phyloP scores from a whole-genome alignment of 2,888 invertebrate species.

The Encarsia formosa region DNA sequence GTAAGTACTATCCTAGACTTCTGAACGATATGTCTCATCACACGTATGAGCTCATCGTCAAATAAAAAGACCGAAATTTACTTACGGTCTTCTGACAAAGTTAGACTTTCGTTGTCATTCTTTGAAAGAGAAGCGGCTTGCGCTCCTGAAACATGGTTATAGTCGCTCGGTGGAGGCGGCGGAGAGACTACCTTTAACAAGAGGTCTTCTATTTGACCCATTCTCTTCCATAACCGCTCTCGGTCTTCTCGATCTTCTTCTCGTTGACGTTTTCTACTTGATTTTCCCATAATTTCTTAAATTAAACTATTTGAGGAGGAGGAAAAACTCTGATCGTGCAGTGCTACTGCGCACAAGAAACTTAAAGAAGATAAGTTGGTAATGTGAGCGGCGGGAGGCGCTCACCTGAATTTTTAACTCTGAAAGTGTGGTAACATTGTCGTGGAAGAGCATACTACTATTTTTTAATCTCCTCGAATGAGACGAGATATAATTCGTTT shows the following conservation, averaged over 20 bases:
- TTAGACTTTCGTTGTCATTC: not conserved
- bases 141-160: not conserved
- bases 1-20: not conserved
- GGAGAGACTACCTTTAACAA: not conserved
- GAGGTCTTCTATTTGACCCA: not conserved
- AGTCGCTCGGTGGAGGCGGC: not conserved
- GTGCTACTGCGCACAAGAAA: not conserved
- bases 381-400: too few species aligned
- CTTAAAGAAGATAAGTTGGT: not conserved
- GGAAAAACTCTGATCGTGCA: not conserved
- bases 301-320: not conserved
- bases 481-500: too few species aligned
- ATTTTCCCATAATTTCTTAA: not conserved
- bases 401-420: too few species aligned
- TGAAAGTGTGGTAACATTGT: too few species aligned
- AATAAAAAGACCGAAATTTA: not conserved
- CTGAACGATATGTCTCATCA: not conserved
- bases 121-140: not conserved
- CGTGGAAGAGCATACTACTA: too few species aligned
- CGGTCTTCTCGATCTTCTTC: not conserved
- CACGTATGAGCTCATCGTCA: not conserved
- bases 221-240: not conserved
- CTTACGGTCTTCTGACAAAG: not conserved
- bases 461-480: too few species aligned
- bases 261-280: not conserved